Evolutionary conservation across 2,113 vertebrate genomes (phyloP), one percentile per base, ranked within the genome.

Genomic region (Callionymus lyra): DNA sequence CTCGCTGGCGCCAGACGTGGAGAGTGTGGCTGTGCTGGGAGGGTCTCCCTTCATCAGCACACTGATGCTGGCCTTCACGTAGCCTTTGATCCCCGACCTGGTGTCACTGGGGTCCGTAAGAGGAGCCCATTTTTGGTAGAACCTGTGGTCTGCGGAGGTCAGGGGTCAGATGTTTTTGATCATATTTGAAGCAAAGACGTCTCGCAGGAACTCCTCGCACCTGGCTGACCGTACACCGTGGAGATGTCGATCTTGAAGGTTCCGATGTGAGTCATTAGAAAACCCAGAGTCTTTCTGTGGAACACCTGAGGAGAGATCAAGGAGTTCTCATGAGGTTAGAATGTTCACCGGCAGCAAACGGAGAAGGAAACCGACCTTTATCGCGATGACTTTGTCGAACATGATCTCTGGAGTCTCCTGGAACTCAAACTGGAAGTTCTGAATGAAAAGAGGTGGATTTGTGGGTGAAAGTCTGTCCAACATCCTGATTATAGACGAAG

Each of bases 391-490:
- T 83, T 89, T 87, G 59, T 93, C 88, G n/a, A 93, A 90, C 53
- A 94, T 72, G 52, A 86, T 33, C 19, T 89, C 85, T 31, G 79
- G 80, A 10, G 86, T 77, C 43, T 92, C 90, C 17, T 87, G 86
- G 59, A 98, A 96, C 68, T 96, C 91, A 49, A 94, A 96, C 72
- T 90, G 68, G 77, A 98, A 98, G 40, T 91, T 93, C 93, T 98
- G 81, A 75, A 66, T 60, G 13, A 55, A 6, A n/a, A 58, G 16
- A 16, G n/a, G 13, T 10, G 2, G 32, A 34, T 10, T 34, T 34
- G 2, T 34, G 32, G 2, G 32, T 34, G 12, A 34, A 10, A 10
- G 12, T 34, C 32, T n/a, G n/a, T n/a, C n/a, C n/a, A n/a, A n/a
- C n/a, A n/a, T n/a, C n/a, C n/a, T n/a, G n/a, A n/a, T n/a, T n/a